These are phyloP conservation scores for Yponomeuta malinellus DNA, from an alignment of 2,888 invertebrate species.

Conservation along the genomic window DNA sequence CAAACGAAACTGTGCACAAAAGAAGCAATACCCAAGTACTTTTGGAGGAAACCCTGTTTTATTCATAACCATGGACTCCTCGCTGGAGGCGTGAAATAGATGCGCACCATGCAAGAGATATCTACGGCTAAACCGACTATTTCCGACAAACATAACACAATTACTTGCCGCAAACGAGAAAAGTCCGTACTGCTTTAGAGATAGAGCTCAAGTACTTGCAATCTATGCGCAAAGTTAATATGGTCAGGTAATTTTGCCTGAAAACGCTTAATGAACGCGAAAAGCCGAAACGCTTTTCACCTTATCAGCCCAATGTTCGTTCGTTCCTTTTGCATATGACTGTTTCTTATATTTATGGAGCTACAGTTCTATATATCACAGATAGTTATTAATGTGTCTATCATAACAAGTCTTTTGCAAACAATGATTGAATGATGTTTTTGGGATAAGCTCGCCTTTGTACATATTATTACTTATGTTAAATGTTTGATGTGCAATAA, in stretches of 20 bases:
- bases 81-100: not conserved
- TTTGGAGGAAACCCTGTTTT: not conserved
- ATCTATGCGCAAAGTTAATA: not conserved
- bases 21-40: not conserved
- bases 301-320: slow-evolving; percentile 9
- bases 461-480: too few species aligned
- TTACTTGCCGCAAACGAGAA: not conserved
- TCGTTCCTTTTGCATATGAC: not conserved
- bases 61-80: not conserved
- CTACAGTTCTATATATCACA: not conserved
- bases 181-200: not conserved
- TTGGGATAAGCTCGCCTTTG: too few species aligned
- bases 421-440: too few species aligned
- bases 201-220: not conserved
- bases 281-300: slow-evolving; percentile 13
- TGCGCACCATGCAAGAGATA: not conserved
- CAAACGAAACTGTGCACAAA: not conserved
- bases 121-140: not conserved
- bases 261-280: slow-evolving; percentile 10
- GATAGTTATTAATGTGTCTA: not conserved
- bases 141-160: not conserved
- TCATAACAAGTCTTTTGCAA: too few species aligned
- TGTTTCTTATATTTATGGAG: not conserved
- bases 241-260: slow-evolving; percentile 5
- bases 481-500: too few species aligned